Base-by-base conservation (phyloP, 35 echinoderm and acorn worm genomes). In the Holothuria glaberrima region DNA sequence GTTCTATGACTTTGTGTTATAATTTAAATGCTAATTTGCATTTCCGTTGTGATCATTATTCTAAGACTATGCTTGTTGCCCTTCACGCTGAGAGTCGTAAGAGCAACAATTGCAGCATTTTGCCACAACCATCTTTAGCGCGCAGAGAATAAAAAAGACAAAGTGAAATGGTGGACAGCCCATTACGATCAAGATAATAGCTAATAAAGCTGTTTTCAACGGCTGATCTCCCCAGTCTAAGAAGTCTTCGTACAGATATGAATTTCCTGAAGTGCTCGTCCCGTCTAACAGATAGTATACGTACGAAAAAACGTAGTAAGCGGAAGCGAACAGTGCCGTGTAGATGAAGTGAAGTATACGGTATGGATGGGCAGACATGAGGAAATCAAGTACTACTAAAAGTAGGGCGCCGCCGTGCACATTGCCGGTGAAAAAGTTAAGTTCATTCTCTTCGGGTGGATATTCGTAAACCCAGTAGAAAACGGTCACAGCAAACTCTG, bases 271-370 rank as follows among this genome's bases (percentile, higher is more conserved):
- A 27, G 32, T 20, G 21, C 58, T 62, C 22, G 20, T n/a, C 29
- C 80, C 80, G 12, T 56, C 80, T 21, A 84, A 38, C 7, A 30
- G 0, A 16, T 34, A 33, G 32, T 84, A 84, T 4, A 61, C 57
- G 56, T 84, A 84, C 10, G 80, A 58, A 54, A 84, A 84, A 20
- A 84, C 26, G 57, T 61, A 63, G 25, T 84, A 84, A 1, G 58
- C 13, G 41, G 57, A 59, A 10, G 46, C 80, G 30, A 61, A 84
- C 56, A 63, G 25, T 16, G 26, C 54, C 22, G 57, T 34, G 57
- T 84, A 84, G 18, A 84, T 36, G n/a, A 61, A 38, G 58, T 84
- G 80, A 6, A 84, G 34, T 22, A 84, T 59, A 13, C 80, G 31
- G 46, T 29, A 84, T 27, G 80, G 80, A 36, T 60, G 52, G 9